phyloP scores from a whole-genome alignment of 1,140 invertebrate species.

The Stegodyphus mimosarum region DNA sequence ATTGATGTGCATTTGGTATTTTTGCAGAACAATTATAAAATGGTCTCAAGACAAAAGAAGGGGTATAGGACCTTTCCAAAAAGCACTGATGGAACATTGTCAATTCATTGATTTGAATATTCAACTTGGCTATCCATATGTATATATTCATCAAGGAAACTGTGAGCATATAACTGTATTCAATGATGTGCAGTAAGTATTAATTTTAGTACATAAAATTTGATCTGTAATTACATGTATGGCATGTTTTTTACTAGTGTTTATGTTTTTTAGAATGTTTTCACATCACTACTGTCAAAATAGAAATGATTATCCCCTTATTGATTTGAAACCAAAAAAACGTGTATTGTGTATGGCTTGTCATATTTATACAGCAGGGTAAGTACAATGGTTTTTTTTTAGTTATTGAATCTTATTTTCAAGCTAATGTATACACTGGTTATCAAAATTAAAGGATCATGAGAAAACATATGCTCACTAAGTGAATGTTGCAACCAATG shows the following conservation, averaged over 20 bases:
- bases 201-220: neutral
- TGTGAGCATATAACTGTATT: slow-evolving; percentile 89
- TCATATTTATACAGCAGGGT: slow-evolving; percentile 15
- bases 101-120: no score
- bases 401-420: neutral
- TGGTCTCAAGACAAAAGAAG: no score
- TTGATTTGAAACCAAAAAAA: slow-evolving; percentile 9
- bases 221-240: neutral
- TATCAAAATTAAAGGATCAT: no score
- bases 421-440: no score
- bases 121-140: slow-evolving; percentile 74
- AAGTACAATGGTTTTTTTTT: neutral
- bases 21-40: no score
- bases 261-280: neutral
- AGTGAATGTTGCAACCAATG: no score
- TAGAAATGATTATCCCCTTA: slow-evolving; percentile 13
- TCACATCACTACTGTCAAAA: slow-evolving; percentile 8
- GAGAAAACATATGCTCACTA: no score
- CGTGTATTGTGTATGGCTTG: slow-evolving; percentile 23
- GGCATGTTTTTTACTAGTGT: no score
- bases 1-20: no score
- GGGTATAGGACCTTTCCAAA: no score
- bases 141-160: slow-evolving; percentile 88
- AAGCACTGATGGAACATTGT: no score
- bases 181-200: slow-evolving; percentile 74